phyloP scores from a whole-genome alignment of 2,113 vertebrate species.

The Aptenodytes patagonicus region DNA sequence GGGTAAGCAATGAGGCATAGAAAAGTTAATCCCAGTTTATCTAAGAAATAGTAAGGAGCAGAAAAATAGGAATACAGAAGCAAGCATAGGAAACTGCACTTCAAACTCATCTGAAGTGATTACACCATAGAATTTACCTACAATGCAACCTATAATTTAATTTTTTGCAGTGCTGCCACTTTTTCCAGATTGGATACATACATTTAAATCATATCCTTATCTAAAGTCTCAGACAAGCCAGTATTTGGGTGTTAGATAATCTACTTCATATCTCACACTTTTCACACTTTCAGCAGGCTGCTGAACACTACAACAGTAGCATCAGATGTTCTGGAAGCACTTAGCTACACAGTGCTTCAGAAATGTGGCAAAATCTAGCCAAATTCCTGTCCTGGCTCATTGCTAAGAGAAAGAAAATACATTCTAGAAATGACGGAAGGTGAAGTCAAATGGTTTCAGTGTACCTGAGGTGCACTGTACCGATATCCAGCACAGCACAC shows the following conservation, averaged over 20 bases:
- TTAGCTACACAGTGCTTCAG: neutral
- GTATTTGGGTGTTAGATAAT: constrained; percentile 6
- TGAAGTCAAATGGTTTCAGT: neutral
- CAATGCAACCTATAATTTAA: constrained; percentile 25
- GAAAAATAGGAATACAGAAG: constrained; percentile 34
- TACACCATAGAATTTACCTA: constrained; percentile 49
- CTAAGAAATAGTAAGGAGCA: constrained; percentile 32
- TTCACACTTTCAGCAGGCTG: neutral
- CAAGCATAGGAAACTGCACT: neutral
- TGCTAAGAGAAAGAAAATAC: neutral
- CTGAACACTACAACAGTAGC: neutral
- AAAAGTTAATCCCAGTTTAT: constrained; percentile 30
- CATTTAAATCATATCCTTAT: constrained; percentile 4
- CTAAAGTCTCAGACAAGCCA: neutral
- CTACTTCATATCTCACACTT: neutral
- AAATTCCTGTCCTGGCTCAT: neutral
- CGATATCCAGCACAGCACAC: neutral
- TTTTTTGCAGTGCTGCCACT: neutral
- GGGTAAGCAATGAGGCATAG: constrained; percentile 22
- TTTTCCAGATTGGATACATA: neutral
- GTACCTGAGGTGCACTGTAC: neutral
- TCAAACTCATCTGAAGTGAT: constrained; percentile 24
- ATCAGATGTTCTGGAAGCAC: constrained; percentile 9
- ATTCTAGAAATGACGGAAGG: neutral
- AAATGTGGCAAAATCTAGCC: neutral